Conservation (phyloP, 2,113 vertebrate species). For the Tragelaphus buxtoni region DNA sequence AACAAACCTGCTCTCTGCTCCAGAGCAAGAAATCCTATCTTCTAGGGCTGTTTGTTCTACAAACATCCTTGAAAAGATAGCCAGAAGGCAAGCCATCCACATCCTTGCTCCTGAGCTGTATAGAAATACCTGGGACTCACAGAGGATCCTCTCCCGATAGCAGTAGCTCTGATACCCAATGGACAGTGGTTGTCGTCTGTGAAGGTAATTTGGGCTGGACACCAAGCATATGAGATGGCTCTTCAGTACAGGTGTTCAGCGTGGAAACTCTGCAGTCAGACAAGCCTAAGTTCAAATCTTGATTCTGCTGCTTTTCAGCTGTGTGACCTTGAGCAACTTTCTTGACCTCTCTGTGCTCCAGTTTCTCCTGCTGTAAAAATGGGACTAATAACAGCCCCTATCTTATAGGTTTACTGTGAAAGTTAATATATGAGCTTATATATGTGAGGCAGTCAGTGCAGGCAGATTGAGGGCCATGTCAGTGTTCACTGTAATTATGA, state of each 20-base stretch:
- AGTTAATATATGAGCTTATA: not conserved
- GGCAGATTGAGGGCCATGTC: not conserved
- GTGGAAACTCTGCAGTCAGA: not conserved
- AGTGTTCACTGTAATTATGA: not conserved
- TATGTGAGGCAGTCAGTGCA: accelerated
- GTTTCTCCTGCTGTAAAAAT: not conserved
- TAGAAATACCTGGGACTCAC: not conserved
- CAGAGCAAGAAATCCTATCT: not conserved
- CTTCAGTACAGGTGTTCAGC: not conserved
- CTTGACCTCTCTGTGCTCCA: not conserved
- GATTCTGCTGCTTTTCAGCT: not conserved
- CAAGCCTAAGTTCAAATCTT: not conserved
- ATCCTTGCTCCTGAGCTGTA: not conserved
- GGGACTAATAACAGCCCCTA: not conserved
- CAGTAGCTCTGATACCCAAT: not conserved
- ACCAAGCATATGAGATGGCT: not conserved
- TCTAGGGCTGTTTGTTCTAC: not conserved
- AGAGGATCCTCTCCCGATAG: not conserved
- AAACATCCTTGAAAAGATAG: not conserved
- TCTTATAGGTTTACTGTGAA: not conserved
- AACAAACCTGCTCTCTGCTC: not conserved
- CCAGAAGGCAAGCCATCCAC: not conserved
- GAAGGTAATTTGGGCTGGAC: not conserved
- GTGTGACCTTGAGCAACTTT: not conserved
- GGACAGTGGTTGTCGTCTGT: not conserved